Percentiles rank a stretch among this genome's conserved stretches.
These are phyloP conservation scores for Zophobas morio DNA, from an alignment of 1,140 invertebrate species.

Conservation along the genomic window DNA sequence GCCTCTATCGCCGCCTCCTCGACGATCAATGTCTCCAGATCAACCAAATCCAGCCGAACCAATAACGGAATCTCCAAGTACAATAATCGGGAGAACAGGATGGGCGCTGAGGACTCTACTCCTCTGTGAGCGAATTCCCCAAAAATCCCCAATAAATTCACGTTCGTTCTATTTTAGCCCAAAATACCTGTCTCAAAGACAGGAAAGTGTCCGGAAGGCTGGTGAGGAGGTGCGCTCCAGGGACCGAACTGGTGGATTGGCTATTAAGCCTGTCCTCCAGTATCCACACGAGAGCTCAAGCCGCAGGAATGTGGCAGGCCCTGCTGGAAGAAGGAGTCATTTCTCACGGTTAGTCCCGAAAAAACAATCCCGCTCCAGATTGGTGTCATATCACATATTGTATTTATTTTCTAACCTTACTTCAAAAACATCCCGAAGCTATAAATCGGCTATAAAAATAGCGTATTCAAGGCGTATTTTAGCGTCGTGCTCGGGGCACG, in stretches of 20 bases:
- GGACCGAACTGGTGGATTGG: constrained; percentile 86
- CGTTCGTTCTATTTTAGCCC: constrained; percentile 66
- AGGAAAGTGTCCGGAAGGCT: constrained; percentile 72
- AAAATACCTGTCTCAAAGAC: constrained; percentile 74
- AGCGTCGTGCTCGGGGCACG: constrained; percentile 49
- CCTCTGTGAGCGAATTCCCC: constrained; percentile 69
- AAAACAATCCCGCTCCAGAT: no score
- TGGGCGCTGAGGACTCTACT: constrained; percentile 81
- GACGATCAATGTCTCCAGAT: constrained; percentile 72
- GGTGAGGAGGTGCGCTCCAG: constrained; percentile 74
- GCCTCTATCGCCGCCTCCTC: constrained; percentile 67
- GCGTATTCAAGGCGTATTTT: no score
- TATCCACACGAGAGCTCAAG: constrained; percentile 78
- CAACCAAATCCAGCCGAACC: constrained; percentile 74
- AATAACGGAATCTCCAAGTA: constrained; percentile 76
- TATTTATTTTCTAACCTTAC: no score
- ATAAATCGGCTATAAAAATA: no score
- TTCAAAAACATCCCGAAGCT: no score
- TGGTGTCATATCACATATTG: no score
- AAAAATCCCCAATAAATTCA: not conserved
- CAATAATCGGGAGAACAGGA: constrained; percentile 77
- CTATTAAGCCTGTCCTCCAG: constrained; percentile 73
- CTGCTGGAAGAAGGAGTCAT: constrained; percentile 88
- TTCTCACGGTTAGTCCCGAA: constrained; percentile 50
- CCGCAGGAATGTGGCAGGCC: constrained; percentile 88